These are phyloP conservation scores for Tribolium freemani DNA, from an alignment of 2,888 invertebrate species.

Conservation along the genomic window DNA sequence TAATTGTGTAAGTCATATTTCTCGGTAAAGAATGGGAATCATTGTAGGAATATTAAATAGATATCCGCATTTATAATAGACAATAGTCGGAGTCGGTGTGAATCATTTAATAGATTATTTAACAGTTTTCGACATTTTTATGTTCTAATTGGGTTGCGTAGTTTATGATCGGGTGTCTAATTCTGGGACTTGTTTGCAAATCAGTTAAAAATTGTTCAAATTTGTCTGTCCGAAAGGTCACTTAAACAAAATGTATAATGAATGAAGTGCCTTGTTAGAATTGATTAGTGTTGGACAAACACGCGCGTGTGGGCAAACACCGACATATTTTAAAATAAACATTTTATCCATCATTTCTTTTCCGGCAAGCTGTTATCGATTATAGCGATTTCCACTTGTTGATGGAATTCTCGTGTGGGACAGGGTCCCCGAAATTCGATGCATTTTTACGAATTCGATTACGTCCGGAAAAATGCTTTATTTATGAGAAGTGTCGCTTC, in stretches of 20 bases:
- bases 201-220: conserved; percentile 3
- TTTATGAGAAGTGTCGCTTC: conserved; percentile 28
- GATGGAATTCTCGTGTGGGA: conserved; percentile 17
- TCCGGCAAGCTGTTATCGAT: conserved; percentile 17
- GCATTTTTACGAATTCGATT: conserved; percentile 42
- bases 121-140: neutral
- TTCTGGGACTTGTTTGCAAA: neutral
- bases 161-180: neutral
- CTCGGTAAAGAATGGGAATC: conserved; percentile 3
- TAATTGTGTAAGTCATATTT: conserved; percentile 27
- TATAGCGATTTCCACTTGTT: conserved; percentile 37
- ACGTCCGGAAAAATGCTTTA: conserved; percentile 23
- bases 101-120: neutral
- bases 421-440: conserved; percentile 28
- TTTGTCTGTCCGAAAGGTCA: conserved; percentile 5
- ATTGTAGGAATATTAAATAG: conserved; percentile 13
- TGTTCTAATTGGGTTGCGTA: neutral
- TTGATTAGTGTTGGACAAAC: conserved; percentile 11
- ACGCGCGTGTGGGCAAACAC: conserved; percentile 18
- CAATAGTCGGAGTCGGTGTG: neutral
- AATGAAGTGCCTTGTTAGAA: conserved; percentile 16
- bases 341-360: conserved; percentile 22
- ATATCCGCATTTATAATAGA: neutral
- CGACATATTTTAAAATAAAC: conserved; percentile 20
- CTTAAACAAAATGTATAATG: conserved; percentile 3